Conservation (phyloP, 2,888 invertebrate genomes). For the Cetonia aurata region DNA sequence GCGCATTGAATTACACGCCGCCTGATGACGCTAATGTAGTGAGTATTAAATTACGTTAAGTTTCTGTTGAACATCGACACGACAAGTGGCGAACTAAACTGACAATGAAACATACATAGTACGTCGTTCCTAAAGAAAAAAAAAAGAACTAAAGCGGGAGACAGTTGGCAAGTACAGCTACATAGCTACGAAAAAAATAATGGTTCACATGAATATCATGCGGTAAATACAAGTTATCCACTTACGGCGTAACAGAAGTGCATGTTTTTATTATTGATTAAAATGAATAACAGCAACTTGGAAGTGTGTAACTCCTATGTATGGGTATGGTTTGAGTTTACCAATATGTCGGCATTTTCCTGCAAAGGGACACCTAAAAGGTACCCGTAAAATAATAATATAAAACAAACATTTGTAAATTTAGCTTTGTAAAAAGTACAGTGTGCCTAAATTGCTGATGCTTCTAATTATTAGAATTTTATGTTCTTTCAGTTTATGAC, state of each 20-base stretch:
- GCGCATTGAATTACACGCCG: slow-evolving; percentile 15
- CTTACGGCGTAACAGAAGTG: background rate
- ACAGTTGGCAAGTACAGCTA: slow-evolving; percentile 34
- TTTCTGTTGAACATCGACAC: slow-evolving; percentile 19
- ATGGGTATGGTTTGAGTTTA: too few relatives aligned
- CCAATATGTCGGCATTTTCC: too few relatives aligned
- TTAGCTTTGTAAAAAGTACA: too few relatives aligned
- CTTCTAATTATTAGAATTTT: too few relatives aligned
- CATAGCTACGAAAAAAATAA: slow-evolving; percentile 26
- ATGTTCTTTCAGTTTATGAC: too few relatives aligned
- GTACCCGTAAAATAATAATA: too few relatives aligned
- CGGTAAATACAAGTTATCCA: slow-evolving; percentile 5
- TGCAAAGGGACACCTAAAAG: too few relatives aligned
- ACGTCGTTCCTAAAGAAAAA: slow-evolving; percentile 3
- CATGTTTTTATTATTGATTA: background rate
- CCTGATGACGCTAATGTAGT: slow-evolving; percentile 27
- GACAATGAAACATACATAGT: background rate
- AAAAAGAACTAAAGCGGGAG: background rate
- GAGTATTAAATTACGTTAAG: slow-evolving; percentile 26
- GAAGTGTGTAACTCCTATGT: too few relatives aligned
- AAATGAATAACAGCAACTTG: background rate
- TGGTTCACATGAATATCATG: slow-evolving; percentile 27
- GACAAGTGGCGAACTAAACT: background rate
- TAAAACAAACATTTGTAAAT: too few relatives aligned
- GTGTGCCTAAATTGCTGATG: too few relatives aligned